Percentiles rank a stretch among this genome's conserved stretches.
Conservation (phyloP, 2,113 vertebrate species). For the Ornithorhynchus anatinus region DNA sequence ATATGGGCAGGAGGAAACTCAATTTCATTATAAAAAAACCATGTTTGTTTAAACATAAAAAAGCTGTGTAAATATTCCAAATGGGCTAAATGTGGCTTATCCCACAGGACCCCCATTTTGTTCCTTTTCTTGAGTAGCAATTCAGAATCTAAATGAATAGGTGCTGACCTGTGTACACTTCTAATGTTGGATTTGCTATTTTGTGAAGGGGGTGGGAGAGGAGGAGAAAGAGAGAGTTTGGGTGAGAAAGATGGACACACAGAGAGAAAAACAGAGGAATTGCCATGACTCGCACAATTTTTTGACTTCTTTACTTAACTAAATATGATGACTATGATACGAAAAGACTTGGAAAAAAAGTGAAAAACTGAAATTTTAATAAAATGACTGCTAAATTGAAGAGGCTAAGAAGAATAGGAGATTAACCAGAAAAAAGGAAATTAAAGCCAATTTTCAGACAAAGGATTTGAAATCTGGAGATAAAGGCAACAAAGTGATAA, state of each 20-base stretch:
- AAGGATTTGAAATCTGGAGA: conserved; percentile 14
- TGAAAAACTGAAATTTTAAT: not conserved
- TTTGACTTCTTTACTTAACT: no score
- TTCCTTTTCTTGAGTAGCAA: conserved; percentile 21
- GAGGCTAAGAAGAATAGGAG: not conserved
- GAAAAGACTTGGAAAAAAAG: not conserved
- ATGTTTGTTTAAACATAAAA: conserved; percentile 73
- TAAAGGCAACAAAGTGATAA: not conserved
- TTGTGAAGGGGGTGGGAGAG: not conserved
- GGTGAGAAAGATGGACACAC: no score
- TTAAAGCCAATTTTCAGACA: not conserved
- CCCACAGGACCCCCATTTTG: conserved; percentile 48
- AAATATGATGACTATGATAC: no score
- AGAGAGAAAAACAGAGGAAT: no score
- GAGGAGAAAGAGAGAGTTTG: not conserved
- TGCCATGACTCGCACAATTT: no score
- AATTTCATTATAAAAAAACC: conserved; percentile 67
- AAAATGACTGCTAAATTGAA: not conserved
- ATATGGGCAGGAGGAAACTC: conserved; percentile 71
- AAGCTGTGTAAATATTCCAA: conserved; percentile 61
- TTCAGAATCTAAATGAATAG: conserved; percentile 30
- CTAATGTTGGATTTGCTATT: conserved; percentile 11
- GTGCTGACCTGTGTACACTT: conserved; percentile 4
- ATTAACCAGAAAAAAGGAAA: not conserved
- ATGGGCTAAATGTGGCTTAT: conserved; percentile 27